Evolutionary conservation across 2,113 vertebrate genomes (phyloP).

Genomic region (Piliocolobus tephrosceles): DNA sequence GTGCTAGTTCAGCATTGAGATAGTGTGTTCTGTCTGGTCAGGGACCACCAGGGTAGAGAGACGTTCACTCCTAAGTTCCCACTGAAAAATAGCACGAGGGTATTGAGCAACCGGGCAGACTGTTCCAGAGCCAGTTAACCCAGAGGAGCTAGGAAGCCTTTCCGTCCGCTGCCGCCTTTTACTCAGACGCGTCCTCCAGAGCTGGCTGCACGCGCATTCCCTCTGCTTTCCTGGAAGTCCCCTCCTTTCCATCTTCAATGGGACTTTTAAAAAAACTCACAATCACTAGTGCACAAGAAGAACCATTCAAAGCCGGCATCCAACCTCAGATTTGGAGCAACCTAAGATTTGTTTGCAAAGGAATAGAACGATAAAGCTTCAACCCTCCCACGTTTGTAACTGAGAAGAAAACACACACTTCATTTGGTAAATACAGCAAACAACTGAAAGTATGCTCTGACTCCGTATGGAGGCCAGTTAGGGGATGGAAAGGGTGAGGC

Average conservation of each 20-base stretch:
- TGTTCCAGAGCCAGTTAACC: too few species aligned
- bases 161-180: rapidly evolving
- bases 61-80: not conserved
- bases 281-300: not conserved
- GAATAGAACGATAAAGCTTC: not conserved
- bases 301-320: not conserved
- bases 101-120: too few species aligned
- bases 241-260: not conserved
- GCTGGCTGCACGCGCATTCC: rapidly evolving
- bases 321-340: not conserved
- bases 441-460: not conserved
- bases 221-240: not conserved
- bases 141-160: rapidly evolving
- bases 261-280: not conserved
- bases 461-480: not conserved
- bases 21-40: not conserved
- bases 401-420: not conserved
- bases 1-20: not conserved
- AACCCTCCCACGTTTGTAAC: rapidly evolving
- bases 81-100: not conserved
- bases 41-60: not conserved
- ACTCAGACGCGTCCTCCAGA: too few species aligned
- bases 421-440: not conserved
- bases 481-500: not conserved
- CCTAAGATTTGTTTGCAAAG: not conserved